phyloP scores from a whole-genome alignment of 2,113 vertebrate species.

The Anhinga anhinga region DNA sequence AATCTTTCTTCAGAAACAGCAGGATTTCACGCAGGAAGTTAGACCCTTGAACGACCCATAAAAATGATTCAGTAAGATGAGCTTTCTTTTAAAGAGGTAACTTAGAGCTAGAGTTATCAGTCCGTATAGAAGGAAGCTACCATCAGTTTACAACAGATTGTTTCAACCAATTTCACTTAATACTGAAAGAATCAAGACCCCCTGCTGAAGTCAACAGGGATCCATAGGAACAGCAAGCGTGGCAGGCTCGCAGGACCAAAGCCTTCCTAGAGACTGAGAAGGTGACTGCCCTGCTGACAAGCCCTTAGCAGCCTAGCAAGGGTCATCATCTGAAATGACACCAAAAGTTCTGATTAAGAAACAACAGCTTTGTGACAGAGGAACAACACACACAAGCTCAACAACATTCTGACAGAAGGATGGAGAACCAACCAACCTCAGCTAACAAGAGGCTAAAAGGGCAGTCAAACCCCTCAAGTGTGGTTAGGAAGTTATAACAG shows the following conservation, averaged over 20 bases:
- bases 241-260: background rate
- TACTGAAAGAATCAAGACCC: background rate
- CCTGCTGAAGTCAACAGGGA: background rate
- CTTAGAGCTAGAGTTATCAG: background rate
- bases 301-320: background rate
- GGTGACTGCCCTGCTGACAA: background rate
- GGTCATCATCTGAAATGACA: background rate
- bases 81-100: background rate
- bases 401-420: background rate
- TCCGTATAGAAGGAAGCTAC: background rate
- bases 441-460: background rate
- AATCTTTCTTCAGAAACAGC: background rate
- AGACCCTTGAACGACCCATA: background rate
- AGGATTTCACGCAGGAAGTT: background rate
- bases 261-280: background rate
- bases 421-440: background rate
- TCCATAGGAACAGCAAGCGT: fast-evolving
- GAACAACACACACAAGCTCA: background rate
- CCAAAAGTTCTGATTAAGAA: background rate
- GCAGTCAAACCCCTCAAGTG: background rate
- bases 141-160: background rate
- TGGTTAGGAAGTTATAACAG: background rate
- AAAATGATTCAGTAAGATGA: background rate
- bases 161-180: background rate
- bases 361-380: background rate